Percentiles rank a stretch among this genome's conserved stretches.
phyloP scores from a whole-genome alignment of 1,140 invertebrate species.

The Pogonus chalceus region DNA sequence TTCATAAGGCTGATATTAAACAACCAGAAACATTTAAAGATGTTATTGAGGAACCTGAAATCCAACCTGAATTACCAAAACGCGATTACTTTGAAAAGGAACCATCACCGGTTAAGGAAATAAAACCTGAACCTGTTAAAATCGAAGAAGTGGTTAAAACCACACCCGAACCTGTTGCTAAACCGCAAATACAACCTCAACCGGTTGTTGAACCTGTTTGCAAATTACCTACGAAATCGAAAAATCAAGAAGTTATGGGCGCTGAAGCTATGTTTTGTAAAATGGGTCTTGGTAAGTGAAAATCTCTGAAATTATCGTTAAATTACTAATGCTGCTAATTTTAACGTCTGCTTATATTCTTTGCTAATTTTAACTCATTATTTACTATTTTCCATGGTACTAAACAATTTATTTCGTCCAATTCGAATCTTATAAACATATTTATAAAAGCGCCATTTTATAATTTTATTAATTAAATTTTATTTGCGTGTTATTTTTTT shows the following conservation, averaged over 20 bases:
- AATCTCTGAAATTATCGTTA: background rate
- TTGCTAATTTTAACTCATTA: too few species aligned
- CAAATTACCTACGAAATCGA: conserved; percentile 5
- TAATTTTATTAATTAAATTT: too few species aligned
- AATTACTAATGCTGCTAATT: background rate
- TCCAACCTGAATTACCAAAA: conserved; percentile 7
- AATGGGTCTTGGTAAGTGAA: conserved; percentile 52
- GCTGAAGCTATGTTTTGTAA: conserved; percentile 54
- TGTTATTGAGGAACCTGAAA: conserved; percentile 15
- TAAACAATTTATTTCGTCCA: too few species aligned
- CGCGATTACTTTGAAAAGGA: conserved; percentile 11
- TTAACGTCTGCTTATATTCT: too few species aligned
- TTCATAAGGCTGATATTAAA: conserved; percentile 19
- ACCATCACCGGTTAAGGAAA: background rate
- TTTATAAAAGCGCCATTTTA: too few species aligned
- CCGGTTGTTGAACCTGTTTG: background rate
- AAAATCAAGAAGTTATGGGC: conserved; percentile 40
- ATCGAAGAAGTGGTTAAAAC: background rate
- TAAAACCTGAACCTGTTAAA: conserved; percentile 1
- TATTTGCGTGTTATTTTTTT: too few species aligned
- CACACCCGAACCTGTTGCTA: conserved; percentile 23
- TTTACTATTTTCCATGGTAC: too few species aligned
- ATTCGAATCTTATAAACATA: too few species aligned
- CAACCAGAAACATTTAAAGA: conserved; percentile 35
- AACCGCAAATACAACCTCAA: conserved; percentile 16